Conservation (phyloP, 2,888 invertebrate genomes). For the Nephrotoma flavescens region DNA sequence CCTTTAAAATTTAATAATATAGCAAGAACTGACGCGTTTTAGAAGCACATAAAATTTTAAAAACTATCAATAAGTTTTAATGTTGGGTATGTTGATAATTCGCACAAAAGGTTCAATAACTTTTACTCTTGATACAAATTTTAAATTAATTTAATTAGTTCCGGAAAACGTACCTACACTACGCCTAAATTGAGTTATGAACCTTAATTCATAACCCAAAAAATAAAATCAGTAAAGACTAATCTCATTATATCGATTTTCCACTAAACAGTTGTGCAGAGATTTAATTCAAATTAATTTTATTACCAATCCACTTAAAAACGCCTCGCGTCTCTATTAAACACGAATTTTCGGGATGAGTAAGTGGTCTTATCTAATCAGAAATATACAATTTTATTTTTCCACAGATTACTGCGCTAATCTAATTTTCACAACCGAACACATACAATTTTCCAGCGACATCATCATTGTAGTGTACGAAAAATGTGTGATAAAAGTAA, state of each 20-base stretch:
- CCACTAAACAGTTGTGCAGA: not conserved
- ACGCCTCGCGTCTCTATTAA: not conserved
- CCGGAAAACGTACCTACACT: too few relatives aligned
- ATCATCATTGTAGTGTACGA: not conserved
- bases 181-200: not conserved
- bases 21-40: too few relatives aligned
- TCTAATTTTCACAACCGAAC: not conserved
- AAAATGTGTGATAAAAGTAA: not conserved
- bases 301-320: not conserved
- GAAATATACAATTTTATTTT: not conserved
- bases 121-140: too few relatives aligned
- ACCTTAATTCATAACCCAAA: not conserved
- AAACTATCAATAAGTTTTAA: too few relatives aligned
- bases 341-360: not conserved
- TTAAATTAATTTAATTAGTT: too few relatives aligned
- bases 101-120: too few relatives aligned
- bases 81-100: too few relatives aligned
- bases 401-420: not conserved
- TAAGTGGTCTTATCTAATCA: not conserved
- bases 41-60: too few relatives aligned
- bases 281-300: not conserved
- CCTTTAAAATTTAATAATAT: too few relatives aligned
- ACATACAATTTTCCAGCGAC: not conserved
- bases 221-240: not conserved
- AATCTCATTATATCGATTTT: not conserved